These are phyloP conservation scores for Mycalesis mineus DNA, from an alignment of 2,888 invertebrate species.

Conservation along the genomic window DNA sequence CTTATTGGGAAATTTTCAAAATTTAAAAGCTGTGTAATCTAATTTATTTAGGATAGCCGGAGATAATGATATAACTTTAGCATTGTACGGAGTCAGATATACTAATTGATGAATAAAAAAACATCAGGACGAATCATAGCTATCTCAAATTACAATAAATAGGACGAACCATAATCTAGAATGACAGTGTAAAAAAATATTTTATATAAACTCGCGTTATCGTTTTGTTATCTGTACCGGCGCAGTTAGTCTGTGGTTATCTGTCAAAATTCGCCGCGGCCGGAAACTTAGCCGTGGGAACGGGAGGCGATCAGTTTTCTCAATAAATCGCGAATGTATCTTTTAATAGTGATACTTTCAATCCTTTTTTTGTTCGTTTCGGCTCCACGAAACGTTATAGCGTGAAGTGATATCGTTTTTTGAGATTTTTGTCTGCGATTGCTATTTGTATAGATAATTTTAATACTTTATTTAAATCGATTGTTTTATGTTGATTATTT, in stretches of 20 bases:
- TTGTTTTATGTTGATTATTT: too few species aligned
- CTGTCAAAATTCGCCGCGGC: conserved; percentile 77
- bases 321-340: conserved; percentile 64
- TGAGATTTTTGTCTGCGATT: neutral
- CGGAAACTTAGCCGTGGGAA: conserved; percentile 73
- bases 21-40: too few species aligned
- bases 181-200: conserved; percentile 7
- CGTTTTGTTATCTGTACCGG: conserved; percentile 55
- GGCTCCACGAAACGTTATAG: conserved; percentile 17
- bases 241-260: conserved; percentile 62
- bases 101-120: too few species aligned
- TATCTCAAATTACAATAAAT: too few species aligned
- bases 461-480: neutral
- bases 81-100: too few species aligned
- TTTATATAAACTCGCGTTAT: conserved; percentile 16
- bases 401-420: conserved; percentile 9
- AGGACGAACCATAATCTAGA: neutral
- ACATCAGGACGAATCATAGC: too few species aligned
- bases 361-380: conserved; percentile 30
- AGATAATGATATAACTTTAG: too few species aligned
- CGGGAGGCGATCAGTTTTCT: conserved; percentile 62
- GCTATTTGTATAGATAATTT: neutral
- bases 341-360: conserved; percentile 46
- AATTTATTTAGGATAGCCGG: too few species aligned
- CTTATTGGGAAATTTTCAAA: too few species aligned